phyloP scores from a whole-genome alignment of 2,797 vertebrate genomes.

The Lepilemur septentrionalis region DNA sequence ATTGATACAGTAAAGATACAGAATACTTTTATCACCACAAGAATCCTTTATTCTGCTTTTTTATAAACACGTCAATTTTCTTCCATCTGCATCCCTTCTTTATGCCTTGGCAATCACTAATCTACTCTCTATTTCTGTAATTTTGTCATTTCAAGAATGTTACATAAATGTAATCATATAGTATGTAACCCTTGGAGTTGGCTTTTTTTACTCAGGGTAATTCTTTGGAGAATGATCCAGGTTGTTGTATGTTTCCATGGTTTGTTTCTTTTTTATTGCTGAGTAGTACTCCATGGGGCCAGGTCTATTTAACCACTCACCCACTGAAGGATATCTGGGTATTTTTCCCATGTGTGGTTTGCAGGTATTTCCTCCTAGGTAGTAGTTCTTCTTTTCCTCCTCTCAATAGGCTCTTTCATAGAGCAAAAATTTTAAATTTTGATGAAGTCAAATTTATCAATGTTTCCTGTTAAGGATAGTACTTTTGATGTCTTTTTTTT shows the following conservation, averaged over 20 bases:
- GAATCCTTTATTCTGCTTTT: background rate
- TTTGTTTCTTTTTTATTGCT: background rate
- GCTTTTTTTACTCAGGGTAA: background rate
- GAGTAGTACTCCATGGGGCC: background rate
- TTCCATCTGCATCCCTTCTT: background rate
- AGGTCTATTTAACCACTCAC: background rate
- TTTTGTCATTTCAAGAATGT: background rate
- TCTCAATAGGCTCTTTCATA: background rate
- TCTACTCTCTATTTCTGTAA: background rate
- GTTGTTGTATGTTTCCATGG: background rate
- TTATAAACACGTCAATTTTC: background rate
- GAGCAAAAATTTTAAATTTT: background rate
- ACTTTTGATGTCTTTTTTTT: background rate
- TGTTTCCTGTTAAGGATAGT: background rate
- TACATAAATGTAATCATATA: background rate
- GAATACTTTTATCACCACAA: background rate
- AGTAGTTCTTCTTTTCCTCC: background rate
- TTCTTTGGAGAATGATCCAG: background rate
- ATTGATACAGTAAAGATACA: background rate
- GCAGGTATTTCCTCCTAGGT: background rate
- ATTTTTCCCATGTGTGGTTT: background rate
- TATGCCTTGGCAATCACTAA: background rate
- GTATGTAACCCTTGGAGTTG: background rate
- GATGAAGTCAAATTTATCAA: background rate
- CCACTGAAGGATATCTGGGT: background rate